Percentiles rank a stretch among this genome's conserved stretches.
These are phyloP conservation scores for Eurystomus gularis DNA, from an alignment of 2,113 vertebrate genomes.

Conservation along the genomic window DNA sequence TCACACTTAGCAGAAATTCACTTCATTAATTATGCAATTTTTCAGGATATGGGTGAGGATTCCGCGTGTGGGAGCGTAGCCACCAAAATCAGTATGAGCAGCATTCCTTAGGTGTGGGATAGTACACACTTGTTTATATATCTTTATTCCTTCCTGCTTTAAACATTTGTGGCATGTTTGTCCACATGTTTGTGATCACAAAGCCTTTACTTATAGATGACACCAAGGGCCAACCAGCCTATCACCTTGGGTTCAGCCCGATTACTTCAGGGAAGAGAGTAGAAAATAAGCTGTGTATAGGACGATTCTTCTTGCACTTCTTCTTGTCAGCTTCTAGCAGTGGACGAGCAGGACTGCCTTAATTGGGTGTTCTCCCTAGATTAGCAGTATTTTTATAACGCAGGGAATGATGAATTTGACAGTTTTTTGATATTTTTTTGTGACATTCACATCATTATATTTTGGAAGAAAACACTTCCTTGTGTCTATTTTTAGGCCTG, in stretches of 20 bases:
- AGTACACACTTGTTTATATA: not conserved
- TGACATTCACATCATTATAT: not conserved
- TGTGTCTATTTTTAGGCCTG: not conserved
- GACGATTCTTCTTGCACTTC: not conserved
- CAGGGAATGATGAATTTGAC: not conserved
- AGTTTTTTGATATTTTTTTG: too few relatives aligned
- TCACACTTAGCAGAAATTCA: not conserved
- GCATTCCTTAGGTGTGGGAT: not conserved
- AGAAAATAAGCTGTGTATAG: fast-evolving
- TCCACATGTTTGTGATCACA: not conserved
- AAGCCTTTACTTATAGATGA: not conserved
- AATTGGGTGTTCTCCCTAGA: not conserved
- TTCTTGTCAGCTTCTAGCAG: not conserved
- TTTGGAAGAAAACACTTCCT: not conserved
- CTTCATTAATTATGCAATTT: not conserved
- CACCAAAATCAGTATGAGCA: not conserved
- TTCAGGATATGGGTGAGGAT: not conserved
- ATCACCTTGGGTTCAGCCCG: not conserved
- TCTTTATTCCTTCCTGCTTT: not conserved
- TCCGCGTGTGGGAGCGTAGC: not conserved
- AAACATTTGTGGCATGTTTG: not conserved
- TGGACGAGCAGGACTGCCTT: not conserved
- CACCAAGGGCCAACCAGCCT: too few relatives aligned
- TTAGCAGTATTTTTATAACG: not conserved
- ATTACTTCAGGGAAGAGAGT: not conserved